Evolutionary conservation across 2,888 invertebrate genomes (phyloP), one percentile per base, ranked within the genome.

Genomic region (Esperia sulphurella): DNA sequence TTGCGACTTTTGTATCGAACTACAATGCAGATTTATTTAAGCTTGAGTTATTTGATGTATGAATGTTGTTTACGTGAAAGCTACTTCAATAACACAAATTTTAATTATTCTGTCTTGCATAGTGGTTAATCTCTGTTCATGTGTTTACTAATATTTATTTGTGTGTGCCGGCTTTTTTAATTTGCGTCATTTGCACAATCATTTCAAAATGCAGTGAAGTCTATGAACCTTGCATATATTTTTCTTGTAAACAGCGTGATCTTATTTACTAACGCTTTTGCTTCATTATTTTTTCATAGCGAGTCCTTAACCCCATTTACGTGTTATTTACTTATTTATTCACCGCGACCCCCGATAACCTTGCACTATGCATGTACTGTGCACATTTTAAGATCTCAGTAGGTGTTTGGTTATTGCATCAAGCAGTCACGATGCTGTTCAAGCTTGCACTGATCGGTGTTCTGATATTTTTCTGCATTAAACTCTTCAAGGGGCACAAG

Each of bases 361-460:
- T 49, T 57, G 59, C 50, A 54, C 35, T 43, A 39, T 45, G 45
- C 39, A 28, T 14, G 30, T 14, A 55, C 21, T 3, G 3, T 54
- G 54, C 38, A 31, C 43, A 33, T 38, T 49, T 38, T n/a, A 35
- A 3, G 13, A 10, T 40, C 14, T 10, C 38, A 44, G 28, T 46
- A 3, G 10, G 4, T 41, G 38, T 28, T 10, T 41, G 30, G 47
- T 41, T 14, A 13, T 39, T 30, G 53, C 39, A 49, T 45, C 46
- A 40, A 48, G 40, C 47, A 12, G 55, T 49, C 49, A 50, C 39
- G 13, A 83, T 88, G 88, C 68, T 88, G 58, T 63, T 89, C 1
- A 89, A 89, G 62, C 57, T 89, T 9, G 79, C 79, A 4, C 51
- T 89, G n/a, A 59, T 89, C 40, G 84, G 87, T 60, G 73, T 65